Base-by-base conservation (phyloP, 2,113 vertebrate species). In the Mastomys coucha region DNA sequence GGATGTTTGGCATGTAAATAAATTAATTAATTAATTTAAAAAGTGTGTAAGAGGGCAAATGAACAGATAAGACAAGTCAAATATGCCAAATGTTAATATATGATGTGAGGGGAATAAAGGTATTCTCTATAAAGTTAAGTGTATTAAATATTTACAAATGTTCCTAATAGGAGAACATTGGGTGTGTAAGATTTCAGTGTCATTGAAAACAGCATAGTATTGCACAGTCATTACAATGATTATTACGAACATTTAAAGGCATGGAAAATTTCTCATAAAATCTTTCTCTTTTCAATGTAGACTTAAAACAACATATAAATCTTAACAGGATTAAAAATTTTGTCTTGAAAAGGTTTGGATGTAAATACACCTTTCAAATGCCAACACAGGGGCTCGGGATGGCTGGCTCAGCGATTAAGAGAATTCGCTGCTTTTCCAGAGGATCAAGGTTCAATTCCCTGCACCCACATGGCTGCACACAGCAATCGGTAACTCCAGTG, bases 211-310 rank as follows among this genome's bases (percentile, higher is more conserved):
- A 56, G 36, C n/a, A 78, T 63, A 86, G 75, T 67, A 65, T 8
- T 80, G 19, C 10, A 77, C 13, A 75, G 6, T 42, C 42, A 90
- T 36, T 76, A 81, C 80, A 81, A 87, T 24, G 70, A 89, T 22
- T 28, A 87, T 91, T 77, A 95, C 65, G 92, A 51, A 26, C 20
- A 65, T 70, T 88, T 88, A 81, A 63, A 81, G 45, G 82, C 19
- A 53, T 20, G n/a, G 8, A 31, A 72, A 60, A 49, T n/a, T 86
- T 92, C 92, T 85, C 20, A 58, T n/a, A 58, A 58, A n/a, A 58
- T 24, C 78, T 81, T 81, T 14, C 20, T 58, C 53, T 58, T 81
- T n/a, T 58, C 36, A 81, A 4, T 14, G 53, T 39, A 58, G 36
- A 75, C 22, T 56, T 56, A 81, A 81, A 81, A n/a, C 51, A 19